Conservation (phyloP, 2,797 vertebrate species). For the Microcaecilia unicolor region DNA sequence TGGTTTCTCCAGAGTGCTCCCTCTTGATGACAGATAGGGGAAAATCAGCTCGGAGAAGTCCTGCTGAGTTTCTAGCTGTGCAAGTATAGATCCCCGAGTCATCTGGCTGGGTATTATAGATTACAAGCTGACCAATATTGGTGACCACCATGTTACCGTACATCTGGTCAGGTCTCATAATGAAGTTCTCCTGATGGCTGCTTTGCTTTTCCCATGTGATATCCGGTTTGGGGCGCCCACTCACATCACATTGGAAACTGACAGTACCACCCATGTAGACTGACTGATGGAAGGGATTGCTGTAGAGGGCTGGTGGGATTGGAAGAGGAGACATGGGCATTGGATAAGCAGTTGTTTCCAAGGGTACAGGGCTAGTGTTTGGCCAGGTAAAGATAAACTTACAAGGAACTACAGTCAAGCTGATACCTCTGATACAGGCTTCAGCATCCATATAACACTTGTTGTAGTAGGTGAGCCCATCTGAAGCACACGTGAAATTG, state of each 20-base stretch:
- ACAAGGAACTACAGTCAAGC: conserved; percentile 74
- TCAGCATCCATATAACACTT: conserved; percentile 96
- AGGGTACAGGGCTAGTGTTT: conserved; percentile 69
- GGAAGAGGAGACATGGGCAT: conserved; percentile 57
- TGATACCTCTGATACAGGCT: conserved; percentile 78
- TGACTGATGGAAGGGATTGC: conserved; percentile 79
- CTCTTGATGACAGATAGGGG: conserved; percentile 76
- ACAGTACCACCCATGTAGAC: conserved; percentile 78
- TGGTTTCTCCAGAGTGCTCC: conserved; percentile 50
- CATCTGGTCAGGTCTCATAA: conserved; percentile 95
- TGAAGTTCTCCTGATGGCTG: conserved; percentile 66
- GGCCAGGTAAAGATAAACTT: conserved; percentile 81
- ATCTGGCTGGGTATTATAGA: conserved; percentile 82
- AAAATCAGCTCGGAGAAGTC: conserved; percentile 80
- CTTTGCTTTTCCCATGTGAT: conserved; percentile 95
- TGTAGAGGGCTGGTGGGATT: conserved; percentile 72
- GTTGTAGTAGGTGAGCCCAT: conserved; percentile 95
- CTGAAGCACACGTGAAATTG: conserved; percentile 89
- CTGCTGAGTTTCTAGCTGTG: conserved; percentile 72
- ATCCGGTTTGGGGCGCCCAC: conserved; percentile 75
- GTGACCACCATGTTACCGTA: conserved; percentile 94
- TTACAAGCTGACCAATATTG: conserved; percentile 90
- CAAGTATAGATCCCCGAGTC: conserved; percentile 92
- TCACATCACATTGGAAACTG: conserved; percentile 85
- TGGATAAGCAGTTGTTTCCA: conserved; percentile 71